A percentile compares a stretch with the other conserved stretches of the same genome.
phyloP scores from a whole-genome alignment of 2,888 invertebrate species.

The Ochlodes sylvanus region DNA sequence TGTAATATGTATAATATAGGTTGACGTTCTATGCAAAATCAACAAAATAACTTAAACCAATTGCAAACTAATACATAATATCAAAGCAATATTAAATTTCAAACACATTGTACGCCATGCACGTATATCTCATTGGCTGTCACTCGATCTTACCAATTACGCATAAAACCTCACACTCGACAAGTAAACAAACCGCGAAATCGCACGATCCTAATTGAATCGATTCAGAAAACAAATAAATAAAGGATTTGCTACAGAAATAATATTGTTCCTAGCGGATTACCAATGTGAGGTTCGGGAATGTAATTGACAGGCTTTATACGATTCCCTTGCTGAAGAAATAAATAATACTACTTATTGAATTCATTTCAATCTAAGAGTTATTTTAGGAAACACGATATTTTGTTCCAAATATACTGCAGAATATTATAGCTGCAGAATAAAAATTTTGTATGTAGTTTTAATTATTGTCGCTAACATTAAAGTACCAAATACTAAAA shows the following conservation, averaged over 20 bases:
- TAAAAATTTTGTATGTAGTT: too few species aligned
- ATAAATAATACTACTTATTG: not conserved
- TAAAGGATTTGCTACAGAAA: constrained; percentile 51
- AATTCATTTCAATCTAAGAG: too few species aligned
- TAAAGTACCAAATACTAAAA: too few species aligned
- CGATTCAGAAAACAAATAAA: constrained; percentile 56
- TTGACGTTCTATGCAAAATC: too few species aligned
- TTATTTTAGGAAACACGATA: too few species aligned
- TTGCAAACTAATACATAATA: not conserved
- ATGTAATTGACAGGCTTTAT: constrained; percentile 11
- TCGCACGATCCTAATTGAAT: constrained; percentile 54
- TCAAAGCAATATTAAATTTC: not conserved
- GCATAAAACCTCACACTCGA: constrained; percentile 40
- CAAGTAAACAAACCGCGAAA: constrained; percentile 30
- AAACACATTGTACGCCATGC: not conserved
- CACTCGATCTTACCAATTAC: constrained; percentile 12
- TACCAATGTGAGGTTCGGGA: constrained; percentile 13
- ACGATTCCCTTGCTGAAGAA: constrained; percentile 1
- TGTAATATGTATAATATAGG: too few species aligned
- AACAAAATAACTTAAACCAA: too few species aligned
- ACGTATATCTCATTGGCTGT: constrained; percentile 4
- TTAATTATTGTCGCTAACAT: too few species aligned
- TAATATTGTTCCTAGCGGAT: constrained; percentile 50
- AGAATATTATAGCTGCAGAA: too few species aligned
- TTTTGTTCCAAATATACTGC: too few species aligned